Base-by-base conservation (phyloP, 2,888 invertebrate species). In the Boloria selene region DNA sequence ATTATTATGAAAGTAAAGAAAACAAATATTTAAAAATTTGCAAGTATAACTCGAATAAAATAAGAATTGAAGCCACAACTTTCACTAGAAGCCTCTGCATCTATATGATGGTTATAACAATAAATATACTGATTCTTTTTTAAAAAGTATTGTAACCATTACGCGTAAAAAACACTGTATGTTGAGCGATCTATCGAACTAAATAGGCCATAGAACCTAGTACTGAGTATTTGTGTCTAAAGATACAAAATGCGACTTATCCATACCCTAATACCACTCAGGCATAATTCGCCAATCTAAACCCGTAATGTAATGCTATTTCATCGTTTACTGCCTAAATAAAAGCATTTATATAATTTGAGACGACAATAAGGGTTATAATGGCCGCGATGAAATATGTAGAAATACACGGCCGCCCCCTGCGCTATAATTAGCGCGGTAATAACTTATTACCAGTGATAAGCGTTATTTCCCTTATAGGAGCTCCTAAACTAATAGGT, bases 361-460 rank as follows among this genome's bases (percentile, higher is more conserved):
- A 61, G 61, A 53, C 22, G 42, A 50, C 64, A 69, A 61, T 61
- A 72, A 72, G 62, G 71, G 26, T 61, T 54, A 72, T 67, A 70
- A 72, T 72, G 64, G 70, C 55, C 18, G 49, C 49, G 53, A 55
- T 49, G 59, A 59, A 49, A 59, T 59, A 63, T 63, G 59, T 42
- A 63, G 53, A 62, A 65, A 65, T 51, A 68, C 55, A 59, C 51
- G 52, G 62, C 70, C 68, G 58, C 60, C 56, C 68, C 59, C 64
- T 66, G 61, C 53, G 61, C 70, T 67, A 68, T 71, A 74, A 75
- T 75, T 74, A 72, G 71, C 62, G 42, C 69, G 69, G 55, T 75
- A 74, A 72, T 72, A 70, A 72, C 69, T 70, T 70, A 73, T 72
- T 65, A 70, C 68, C 64, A 53, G 71, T 69, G 72, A 72, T 75